phyloP scores from a whole-genome alignment of 1,140 invertebrate genomes.

The Cydia splendana region DNA sequence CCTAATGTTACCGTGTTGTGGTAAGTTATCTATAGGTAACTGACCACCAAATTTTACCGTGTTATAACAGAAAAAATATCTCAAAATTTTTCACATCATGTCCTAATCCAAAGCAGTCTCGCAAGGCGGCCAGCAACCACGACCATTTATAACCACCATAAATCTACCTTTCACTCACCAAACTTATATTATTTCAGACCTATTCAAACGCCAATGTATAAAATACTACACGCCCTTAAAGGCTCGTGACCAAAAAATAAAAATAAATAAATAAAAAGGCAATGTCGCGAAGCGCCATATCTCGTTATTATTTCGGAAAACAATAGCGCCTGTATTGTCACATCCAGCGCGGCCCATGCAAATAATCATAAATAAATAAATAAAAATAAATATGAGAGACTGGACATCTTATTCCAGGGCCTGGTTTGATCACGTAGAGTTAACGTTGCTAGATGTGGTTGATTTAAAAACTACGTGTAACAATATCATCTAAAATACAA shows the following conservation, averaged over 20 bases:
- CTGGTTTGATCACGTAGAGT: slow-evolving; percentile 44
- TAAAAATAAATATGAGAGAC: slow-evolving; percentile 73
- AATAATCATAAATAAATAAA: slow-evolving; percentile 80
- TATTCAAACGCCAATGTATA: slow-evolving; percentile 74
- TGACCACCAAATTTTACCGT: too few relatives aligned
- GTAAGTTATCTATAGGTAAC: too few relatives aligned
- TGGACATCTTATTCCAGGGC: slow-evolving; percentile 74
- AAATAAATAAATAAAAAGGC: slow-evolving; percentile 47
- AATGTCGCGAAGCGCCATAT: slow-evolving; percentile 66
- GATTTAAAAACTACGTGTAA: neutral
- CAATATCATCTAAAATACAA: too few relatives aligned
- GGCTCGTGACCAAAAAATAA: slow-evolving; percentile 61
- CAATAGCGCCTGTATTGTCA: slow-evolving; percentile 77
- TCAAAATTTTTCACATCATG: neutral
- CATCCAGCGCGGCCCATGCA: slow-evolving; percentile 75
- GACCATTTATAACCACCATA: slow-evolving; percentile 52
- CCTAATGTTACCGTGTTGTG: too few relatives aligned
- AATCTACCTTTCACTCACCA: slow-evolving; percentile 51
- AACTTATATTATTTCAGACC: slow-evolving; percentile 68
- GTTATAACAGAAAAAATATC: neutral
- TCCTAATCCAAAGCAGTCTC: neutral
- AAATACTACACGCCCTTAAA: slow-evolving; percentile 57
- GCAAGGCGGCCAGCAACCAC: slow-evolving; percentile 39
- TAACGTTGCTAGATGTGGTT: slow-evolving; percentile 44
- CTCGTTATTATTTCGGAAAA: slow-evolving; percentile 78